Base-by-base conservation (phyloP, 2,888 invertebrate genomes). In the Isoperla grammatica region DNA sequence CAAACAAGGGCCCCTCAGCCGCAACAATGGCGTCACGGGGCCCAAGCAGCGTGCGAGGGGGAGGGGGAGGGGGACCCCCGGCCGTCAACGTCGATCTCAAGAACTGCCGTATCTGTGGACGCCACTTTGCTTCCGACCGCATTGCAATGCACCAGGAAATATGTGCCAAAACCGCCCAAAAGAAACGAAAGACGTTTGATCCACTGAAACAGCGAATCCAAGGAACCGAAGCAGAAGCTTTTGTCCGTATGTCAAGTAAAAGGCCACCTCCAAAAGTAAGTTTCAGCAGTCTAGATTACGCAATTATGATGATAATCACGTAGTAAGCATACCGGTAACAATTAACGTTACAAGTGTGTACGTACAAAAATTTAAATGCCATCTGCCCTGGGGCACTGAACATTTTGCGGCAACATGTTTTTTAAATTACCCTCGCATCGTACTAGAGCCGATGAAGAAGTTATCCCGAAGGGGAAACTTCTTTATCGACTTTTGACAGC, bases 161-260 rank as follows among this genome's bases (percentile, higher is more conserved):
- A 64, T 98, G 98, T 75, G 76, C 82, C 66, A 91, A 89, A 72
- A 81, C 90, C 1, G 77, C 81, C 49, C 76, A 79, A 61, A 92
- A 92, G 74, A 92, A 91, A 71, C 80, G 96, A 65, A 97, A 94
- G 78, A 83, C 87, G 0, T 98, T 95, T 73, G 97, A 98, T 75
- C 88, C 88, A 1, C 83, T 90, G 45, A 93, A 91, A 71, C 94
- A 94, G 74, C 79, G 98, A n/a, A 84, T 92, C 1, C 78, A 84
- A 74, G 95, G 95, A 20, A 95, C 95, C 0, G 96, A 95, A 68
- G 84, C 90, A 35, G 95, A 94, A 70, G 79, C 83, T 49, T 93
- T 84, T 70, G 80, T 84, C 48, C 76, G 73, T 66, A 85, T 39
- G 2, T 35, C 81, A 59, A 66, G 69, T 66, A 71, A 60, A 56